Base-by-base conservation (phyloP, 2,797 vertebrate species). In the Lindbergichthys nudifrons region DNA sequence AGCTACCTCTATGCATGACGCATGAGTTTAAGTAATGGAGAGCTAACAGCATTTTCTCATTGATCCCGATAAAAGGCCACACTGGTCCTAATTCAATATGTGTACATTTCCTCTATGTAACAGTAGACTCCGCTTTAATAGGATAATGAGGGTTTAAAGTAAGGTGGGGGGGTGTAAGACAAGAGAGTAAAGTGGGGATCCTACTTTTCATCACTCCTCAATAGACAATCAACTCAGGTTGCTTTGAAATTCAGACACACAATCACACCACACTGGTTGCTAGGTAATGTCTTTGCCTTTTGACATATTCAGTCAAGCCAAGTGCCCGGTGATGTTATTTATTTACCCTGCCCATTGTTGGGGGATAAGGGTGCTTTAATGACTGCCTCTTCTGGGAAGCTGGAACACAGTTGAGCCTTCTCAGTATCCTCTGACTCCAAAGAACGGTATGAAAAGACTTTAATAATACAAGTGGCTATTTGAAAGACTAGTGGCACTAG, bases 51-150 rank as follows among this genome's bases (percentile, higher is more conserved):
- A 47, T 87, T 73, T 78, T 64, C 60, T 75, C 73, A 88, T 62
- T 72, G 67, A 69, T 85, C 67, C 65, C 70, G 39, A 77, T 64
- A 60, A 65, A 78, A 63, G 59, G 64, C 43, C 58, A 57, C 46
- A 36, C 53, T 74, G 15, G n/a, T 70, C 56, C 69, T 83, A 83
- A 81, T 73, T 70, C 48, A 87, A 84, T 88, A 77, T 77, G 64
- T 65, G 70, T 56, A 81, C 57, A 75, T 65, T 62, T 74, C 19
- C 46, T 73, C 59, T 54, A 32, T 77, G 71, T 83, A 79, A 84
- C 3, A 7, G n/a, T 56, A 80, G 78, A 82, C 71, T 70, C 10
- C 14, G 56, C 56, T 75, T 57, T 69, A 61, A 86, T 70, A 8
- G 46, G 64, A 77, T 86, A 71, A 66, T 60, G 42, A 57, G n/a